Base-by-base conservation (phyloP, 2,113 vertebrate species). In the Verasper variegatus region DNA sequence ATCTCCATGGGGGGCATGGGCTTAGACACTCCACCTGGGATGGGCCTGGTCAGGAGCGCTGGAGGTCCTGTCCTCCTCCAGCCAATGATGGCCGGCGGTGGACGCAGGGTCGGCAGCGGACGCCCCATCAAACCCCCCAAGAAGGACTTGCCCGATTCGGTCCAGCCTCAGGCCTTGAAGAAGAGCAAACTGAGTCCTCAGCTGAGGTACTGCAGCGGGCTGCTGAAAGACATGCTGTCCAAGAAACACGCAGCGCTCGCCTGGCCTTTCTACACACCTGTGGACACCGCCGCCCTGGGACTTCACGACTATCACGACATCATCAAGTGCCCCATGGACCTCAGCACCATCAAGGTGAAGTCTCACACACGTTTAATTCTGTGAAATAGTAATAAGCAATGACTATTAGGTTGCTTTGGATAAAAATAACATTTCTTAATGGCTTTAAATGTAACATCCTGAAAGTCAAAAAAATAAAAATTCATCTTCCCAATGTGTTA, bases 311-410 rank as follows among this genome's bases (percentile, higher is more conserved):
- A 99, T 82, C 96, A 98, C 1, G 97, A 98, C 59, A 97, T 99
- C 92, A 98, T 99, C 91, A 99, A 99, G 81, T 95, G 96, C 87
- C 97, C 97, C 79, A 98, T 99, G 97, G 97, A 98, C 89, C 96
- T 98, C 92, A 96, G 96, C 94, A 97, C 95, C 90, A 96, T 98
- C 80, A 95, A 94, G 94, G 94, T 95, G 68, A 75, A 26, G 17
- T 35, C 4, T 56, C 1, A 5, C 47, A n/a, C 49, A 27, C 18
- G 27, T 24, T 7, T 8, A 1, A 40, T 17, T 52, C 0, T 0
- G 1, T 1, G 5, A 31, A 31, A 7, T 31, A 31, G 31, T 31
- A 31, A 31, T 18, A 18, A 6, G 1, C 42, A 45, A 20, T 18
- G 14, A 51, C 6, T 51, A 18, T 6, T 45, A 6, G 0, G 17